phyloP scores from a whole-genome alignment of 1,140 invertebrate genomes.

The Scaptomyza montana region DNA sequence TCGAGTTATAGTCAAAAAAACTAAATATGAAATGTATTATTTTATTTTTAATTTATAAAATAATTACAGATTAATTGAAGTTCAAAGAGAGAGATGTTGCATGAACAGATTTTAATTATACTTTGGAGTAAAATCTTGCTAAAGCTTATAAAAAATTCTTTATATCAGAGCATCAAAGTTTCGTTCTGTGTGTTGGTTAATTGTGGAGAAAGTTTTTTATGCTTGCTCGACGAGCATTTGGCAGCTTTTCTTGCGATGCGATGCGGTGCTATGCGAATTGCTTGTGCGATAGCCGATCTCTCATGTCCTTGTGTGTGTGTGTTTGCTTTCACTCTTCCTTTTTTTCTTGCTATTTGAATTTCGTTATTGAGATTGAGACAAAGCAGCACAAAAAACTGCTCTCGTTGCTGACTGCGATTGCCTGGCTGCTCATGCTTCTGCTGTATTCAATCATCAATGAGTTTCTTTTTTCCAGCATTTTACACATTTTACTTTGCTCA shows the following conservation, averaged over 20 bases:
- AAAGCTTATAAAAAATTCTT: background rate
- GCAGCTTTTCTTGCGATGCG: constrained; percentile 54
- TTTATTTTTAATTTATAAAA: too few species aligned
- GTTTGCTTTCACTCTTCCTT: constrained; percentile 74
- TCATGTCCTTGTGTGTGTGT: constrained; percentile 53
- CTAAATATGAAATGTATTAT: too few species aligned
- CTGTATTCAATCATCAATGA: constrained; percentile 78
- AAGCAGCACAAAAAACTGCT: constrained; percentile 56
- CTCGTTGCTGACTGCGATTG: constrained; percentile 8
- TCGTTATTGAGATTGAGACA: constrained; percentile 82
- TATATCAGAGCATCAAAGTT: background rate
- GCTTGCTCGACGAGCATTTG: constrained; percentile 56
- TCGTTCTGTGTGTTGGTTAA: background rate
- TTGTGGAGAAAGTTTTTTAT: constrained; percentile 26
- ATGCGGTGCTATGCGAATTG: constrained; percentile 58
- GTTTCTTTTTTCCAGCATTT: constrained; percentile 58
- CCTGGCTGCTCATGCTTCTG: constrained; percentile 20
- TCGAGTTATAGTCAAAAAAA: too few species aligned
- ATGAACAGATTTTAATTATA: too few species aligned
- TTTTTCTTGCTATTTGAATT: constrained; percentile 78
- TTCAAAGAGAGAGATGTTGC: too few species aligned
- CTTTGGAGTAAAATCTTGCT: too few species aligned
- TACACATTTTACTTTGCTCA: constrained; percentile 75
- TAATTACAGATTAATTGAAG: too few species aligned
- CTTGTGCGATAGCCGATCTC: constrained; percentile 48